Percentiles rank a stretch among this genome's conserved stretches.
Conservation (phyloP, 2,113 vertebrate genomes). For the Carollia perspicillata region DNA sequence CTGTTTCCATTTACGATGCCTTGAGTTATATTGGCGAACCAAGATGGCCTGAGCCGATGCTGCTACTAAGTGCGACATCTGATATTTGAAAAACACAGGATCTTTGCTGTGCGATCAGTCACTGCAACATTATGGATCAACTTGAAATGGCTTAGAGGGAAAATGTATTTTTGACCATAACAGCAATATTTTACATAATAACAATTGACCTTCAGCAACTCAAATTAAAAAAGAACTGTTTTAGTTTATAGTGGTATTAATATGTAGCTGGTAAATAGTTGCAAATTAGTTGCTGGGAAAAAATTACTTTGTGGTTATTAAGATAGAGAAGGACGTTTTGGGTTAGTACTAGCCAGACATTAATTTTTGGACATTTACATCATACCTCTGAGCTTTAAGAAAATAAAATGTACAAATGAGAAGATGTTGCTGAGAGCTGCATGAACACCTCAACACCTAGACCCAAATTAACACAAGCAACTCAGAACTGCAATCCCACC, state of each 20-base stretch:
- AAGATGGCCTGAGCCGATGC: background rate
- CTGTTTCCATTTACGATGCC: constrained; percentile 25
- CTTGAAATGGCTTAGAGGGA: background rate
- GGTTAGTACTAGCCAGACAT: constrained; percentile 66
- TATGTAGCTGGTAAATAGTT: constrained; percentile 55
- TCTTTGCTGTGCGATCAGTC: background rate
- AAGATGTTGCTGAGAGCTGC: constrained; percentile 72
- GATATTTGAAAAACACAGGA: background rate
- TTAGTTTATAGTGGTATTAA: constrained; percentile 28
- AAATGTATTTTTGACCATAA: background rate
- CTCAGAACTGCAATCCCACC: constrained; percentile 29
- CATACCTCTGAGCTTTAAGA: constrained; percentile 67
- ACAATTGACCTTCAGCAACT: background rate
- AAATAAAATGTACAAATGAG: constrained; percentile 77
- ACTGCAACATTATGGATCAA: background rate
- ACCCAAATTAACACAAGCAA: constrained; percentile 63
- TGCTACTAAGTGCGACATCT: background rate
- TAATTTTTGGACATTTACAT: constrained; percentile 83
- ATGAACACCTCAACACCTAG: constrained; percentile 61
- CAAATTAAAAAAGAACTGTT: background rate
- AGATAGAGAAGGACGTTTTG: constrained; percentile 37
- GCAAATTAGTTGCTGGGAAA: constrained; percentile 1
- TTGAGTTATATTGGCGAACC: background rate
- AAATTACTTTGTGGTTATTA: constrained; percentile 55
- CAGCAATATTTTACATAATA: background rate